A percentile compares a stretch with the other conserved stretches of the same genome.
Evolutionary conservation across 2,113 vertebrate species (phyloP).

Genomic region (Turdus rufiventris): DNA sequence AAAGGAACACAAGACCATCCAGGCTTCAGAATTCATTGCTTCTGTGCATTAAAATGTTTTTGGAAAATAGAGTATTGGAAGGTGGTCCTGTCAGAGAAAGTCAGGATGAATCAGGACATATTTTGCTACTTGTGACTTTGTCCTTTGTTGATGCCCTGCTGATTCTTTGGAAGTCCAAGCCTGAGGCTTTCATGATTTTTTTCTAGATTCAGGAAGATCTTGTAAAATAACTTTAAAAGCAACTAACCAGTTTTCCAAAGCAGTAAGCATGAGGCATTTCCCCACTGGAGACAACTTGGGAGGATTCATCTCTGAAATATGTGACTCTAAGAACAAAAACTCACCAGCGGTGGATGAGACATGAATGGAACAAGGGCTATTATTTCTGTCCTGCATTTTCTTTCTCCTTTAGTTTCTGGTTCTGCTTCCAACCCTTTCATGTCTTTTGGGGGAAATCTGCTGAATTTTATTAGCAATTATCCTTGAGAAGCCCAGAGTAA

Average conservation of each 20-base stretch:
- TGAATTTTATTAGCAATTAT: slow-evolving; percentile 41
- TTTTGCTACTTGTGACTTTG: not conserved
- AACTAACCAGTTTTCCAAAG: not conserved
- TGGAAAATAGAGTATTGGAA: not conserved
- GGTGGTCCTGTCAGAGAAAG: not conserved
- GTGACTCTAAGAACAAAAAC: slow-evolving; percentile 40
- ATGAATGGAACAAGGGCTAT: slow-evolving; percentile 27
- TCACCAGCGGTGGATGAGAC: slow-evolving; percentile 23
- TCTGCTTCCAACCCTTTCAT: slow-evolving; percentile 16
- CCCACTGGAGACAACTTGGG: not conserved
- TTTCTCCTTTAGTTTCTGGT: slow-evolving; percentile 33
- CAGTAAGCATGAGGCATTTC: not conserved
- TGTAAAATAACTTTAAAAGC: not conserved
- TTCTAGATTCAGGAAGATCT: not conserved
- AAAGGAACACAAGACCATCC: not conserved
- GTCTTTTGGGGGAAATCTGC: slow-evolving; percentile 29
- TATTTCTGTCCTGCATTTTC: slow-evolving; percentile 46
- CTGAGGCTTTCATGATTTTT: not conserved
- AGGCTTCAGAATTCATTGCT: not conserved
- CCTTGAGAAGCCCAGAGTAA: not conserved
- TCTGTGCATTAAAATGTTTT: not conserved
- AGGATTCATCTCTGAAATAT: slow-evolving; percentile 36
- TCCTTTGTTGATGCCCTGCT: not conserved
- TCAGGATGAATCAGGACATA: not conserved
- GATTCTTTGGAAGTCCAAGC: not conserved